phyloP scores from a whole-genome alignment of 2,888 invertebrate genomes.

The Drosophila phalerata region DNA sequence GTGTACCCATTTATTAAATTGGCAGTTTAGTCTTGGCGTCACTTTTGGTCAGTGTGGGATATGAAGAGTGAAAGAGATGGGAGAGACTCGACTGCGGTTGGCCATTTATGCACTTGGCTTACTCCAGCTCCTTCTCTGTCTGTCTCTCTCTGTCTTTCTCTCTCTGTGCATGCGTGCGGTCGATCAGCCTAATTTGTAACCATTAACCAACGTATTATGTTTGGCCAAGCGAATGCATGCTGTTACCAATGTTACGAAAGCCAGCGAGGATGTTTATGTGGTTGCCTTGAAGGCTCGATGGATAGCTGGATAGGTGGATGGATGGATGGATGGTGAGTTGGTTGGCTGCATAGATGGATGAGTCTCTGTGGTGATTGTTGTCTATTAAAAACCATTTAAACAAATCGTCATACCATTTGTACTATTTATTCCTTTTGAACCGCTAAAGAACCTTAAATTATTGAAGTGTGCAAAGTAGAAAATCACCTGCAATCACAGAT shows the following conservation, averaged over 20 bases:
- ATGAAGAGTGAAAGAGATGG: slow-evolving; percentile 27
- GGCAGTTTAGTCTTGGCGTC: slow-evolving; percentile 78
- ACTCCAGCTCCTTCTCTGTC: slow-evolving; percentile 22
- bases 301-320: slow-evolving; percentile 15
- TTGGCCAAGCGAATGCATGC: slow-evolving; percentile 63
- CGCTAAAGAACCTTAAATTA: slow-evolving; percentile 3
- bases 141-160: background rate
- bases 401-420: slow-evolving; percentile 58
- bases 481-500: slow-evolving; percentile 7
- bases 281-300: slow-evolving; percentile 15
- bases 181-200: slow-evolving; percentile 82
- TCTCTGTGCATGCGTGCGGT: slow-evolving; percentile 57
- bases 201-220: slow-evolving; percentile 81
- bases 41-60: slow-evolving; percentile 46
- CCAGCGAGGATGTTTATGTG: slow-evolving; percentile 28
- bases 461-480: slow-evolving; percentile 27
- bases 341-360: slow-evolving; percentile 27
- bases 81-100: slow-evolving; percentile 46
- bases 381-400: slow-evolving; percentile 81
- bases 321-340: slow-evolving; percentile 32
- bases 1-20: slow-evolving; percentile 84
- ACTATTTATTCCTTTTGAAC: slow-evolving; percentile 2
- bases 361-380: slow-evolving; percentile 72
- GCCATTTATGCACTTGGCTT: slow-evolving; percentile 54
- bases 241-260: slow-evolving; percentile 44